Percentiles rank a stretch among this genome's conserved stretches.
Evolutionary conservation across 2,888 invertebrate species (phyloP).

Genomic region (Tinea semifulvella): DNA sequence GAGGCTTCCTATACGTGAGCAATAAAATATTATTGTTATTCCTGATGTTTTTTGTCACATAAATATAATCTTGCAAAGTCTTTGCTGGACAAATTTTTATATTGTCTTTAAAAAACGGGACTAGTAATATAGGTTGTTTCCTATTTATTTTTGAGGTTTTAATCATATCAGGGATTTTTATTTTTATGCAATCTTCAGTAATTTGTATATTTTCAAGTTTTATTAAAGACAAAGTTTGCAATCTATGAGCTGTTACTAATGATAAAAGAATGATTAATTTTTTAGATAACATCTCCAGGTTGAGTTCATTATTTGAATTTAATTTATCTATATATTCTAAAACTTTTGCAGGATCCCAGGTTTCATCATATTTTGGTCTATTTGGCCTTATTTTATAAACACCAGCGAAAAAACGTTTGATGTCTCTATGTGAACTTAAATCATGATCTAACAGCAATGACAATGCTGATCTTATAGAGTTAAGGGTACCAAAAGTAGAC

Average conservation of each 20-base stretch:
- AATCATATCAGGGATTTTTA: neutral
- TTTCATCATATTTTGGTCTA: constrained; percentile 13
- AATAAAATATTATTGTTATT: constrained; percentile 5
- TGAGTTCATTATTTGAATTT: neutral
- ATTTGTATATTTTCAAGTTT: neutral
- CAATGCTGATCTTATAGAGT: neutral
- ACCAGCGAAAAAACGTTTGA: neutral
- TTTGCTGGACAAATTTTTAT: constrained; percentile 12
- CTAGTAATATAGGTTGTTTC: neutral
- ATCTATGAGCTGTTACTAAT: constrained; percentile 1
- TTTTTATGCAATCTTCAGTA: neutral
- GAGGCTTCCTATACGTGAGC: constrained; percentile 14
- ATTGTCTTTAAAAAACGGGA: neutral
- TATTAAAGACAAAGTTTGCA: constrained; percentile 6
- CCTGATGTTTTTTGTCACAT: neutral
- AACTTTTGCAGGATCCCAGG: constrained; percentile 8
- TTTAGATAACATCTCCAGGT: neutral
- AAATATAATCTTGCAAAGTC: neutral
- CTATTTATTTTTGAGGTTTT: neutral
- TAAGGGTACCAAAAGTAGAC: constrained; percentile 1
- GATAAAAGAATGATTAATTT: constrained; percentile 10
- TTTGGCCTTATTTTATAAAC: constrained; percentile 13
- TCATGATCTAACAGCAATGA: neutral
- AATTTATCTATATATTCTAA: constrained; percentile 1
- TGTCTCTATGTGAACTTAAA: neutral